Conservation (phyloP, 2,888 invertebrate genomes). For the Tuberolachnus salignus region DNA sequence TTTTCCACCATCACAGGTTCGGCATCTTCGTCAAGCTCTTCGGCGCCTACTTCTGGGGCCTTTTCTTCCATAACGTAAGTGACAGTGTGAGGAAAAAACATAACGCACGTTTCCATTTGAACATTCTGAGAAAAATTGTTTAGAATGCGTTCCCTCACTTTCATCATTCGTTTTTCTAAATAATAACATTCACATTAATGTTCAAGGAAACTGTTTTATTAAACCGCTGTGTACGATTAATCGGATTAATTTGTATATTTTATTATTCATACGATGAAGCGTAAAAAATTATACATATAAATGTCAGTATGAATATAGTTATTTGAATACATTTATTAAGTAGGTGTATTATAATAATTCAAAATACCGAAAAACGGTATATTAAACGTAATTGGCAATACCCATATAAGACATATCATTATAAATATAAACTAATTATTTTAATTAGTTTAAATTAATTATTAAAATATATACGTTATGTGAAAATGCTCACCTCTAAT, state of each 20-base stretch:
- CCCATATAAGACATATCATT: no score
- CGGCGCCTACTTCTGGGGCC: neutral
- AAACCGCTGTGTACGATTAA: no score
- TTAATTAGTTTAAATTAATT: no score
- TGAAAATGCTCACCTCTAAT: slow-evolving; percentile 57
- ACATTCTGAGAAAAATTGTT: slow-evolving; percentile 58
- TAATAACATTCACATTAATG: neutral
- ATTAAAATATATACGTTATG: neutral
- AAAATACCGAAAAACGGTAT: no score
- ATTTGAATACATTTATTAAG: no score
- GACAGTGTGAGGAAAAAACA: slow-evolving; percentile 60
- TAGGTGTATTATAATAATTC: no score
- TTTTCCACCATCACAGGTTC: slow-evolving; percentile 28
- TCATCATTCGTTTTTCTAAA: slow-evolving; percentile 58
- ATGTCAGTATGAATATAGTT: no score
- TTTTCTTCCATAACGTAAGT: slow-evolving; percentile 41
- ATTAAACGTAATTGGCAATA: no score
- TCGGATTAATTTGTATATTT: no score
- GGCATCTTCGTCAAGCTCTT: neutral
- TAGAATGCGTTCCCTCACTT: slow-evolving; percentile 58
- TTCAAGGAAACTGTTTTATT: neutral
- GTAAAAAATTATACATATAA: no score
- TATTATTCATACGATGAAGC: no score
- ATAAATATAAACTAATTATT: no score
- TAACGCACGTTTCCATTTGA: slow-evolving; percentile 59